Evolutionary conservation across 1,140 invertebrate species (phyloP).

Genomic region (Drosophila lacertosa): DNA sequence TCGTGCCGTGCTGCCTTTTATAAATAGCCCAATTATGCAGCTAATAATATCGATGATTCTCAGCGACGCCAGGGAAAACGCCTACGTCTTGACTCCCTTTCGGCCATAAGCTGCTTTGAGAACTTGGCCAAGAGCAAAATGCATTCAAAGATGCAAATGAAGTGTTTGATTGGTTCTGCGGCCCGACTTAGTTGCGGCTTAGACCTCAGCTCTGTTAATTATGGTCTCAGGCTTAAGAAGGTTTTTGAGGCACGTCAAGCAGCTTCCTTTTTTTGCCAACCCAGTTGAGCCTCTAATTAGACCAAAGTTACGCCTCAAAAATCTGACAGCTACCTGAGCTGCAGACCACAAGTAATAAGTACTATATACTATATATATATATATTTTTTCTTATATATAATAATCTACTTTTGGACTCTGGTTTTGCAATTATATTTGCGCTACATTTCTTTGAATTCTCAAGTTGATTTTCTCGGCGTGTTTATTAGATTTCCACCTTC

Average conservation of each 20-base stretch:
- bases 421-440: conserved; percentile 41
- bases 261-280: neutral
- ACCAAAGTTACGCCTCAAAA: conserved; percentile 34
- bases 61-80: conserved; percentile 23
- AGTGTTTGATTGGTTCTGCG: conserved; percentile 75
- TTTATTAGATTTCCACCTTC: conserved; percentile 61
- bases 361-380: neutral
- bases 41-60: conserved; percentile 76
- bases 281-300: conserved; percentile 65
- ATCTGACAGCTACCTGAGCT: neutral
- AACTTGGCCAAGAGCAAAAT: conserved; percentile 7
- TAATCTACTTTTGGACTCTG: conserved; percentile 49
- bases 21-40: conserved; percentile 78
- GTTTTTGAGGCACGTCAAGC: conserved; percentile 21
- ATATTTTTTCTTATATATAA: too few relatives aligned
- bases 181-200: conserved; percentile 30
- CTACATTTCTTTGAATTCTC: conserved; percentile 49
- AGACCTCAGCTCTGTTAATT: conserved; percentile 46
- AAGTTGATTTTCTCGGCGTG: conserved; percentile 57
- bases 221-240: conserved; percentile 56
- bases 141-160: conserved; percentile 69
- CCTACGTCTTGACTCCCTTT: conserved; percentile 45
- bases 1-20: conserved; percentile 29
- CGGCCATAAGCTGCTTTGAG: conserved; percentile 62
- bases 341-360: neutral